Evolutionary conservation across 1,140 invertebrate species (phyloP), one percentile per base, ranked within the genome.

Genomic region (Drosophila cardini): DNA sequence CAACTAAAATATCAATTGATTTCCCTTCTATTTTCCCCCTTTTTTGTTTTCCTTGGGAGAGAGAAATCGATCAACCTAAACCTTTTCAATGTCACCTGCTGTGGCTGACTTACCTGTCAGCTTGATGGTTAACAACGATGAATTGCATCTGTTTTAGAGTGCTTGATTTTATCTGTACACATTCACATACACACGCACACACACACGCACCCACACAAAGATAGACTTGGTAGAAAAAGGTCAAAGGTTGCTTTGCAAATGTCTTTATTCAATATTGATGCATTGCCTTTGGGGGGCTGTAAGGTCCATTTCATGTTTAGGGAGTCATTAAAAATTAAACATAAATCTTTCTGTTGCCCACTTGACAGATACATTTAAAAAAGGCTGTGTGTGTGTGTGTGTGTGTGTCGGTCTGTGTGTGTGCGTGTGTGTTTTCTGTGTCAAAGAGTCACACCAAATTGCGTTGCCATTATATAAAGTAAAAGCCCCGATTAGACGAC

Each of bases 361-460:
- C 77, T 65, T 65, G 30, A 15, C 50, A 45, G 34, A 57, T 45
- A 46, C 63, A 40, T 50, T 13, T 34, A 46, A 10, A 53, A 13
- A 45, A 40, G 36, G 56, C 21, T 57, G 30, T 8, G 9, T 42
- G 11, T 30, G 15, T 45, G 36, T 34, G 21, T 13, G 7, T 52
- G 34, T 43, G 36, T 56, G 26, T 46, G 38, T 61, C n/a, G 52
- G 30, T 11, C 10, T 42, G 11, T 36, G 15, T 36, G 21, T 34
- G 13, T 13, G 9, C 32, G 72, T 65, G 72, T 76, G 76, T 84
- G 64, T 26, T 26, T 26, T 26, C 21, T 84, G 80, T 84, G 80
- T 80, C 80, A 80, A 76, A 80, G 75, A 84, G 76, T 80, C 76
- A 65, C 68, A 73, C 40, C 60, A 84, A 84, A 84, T 84, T 84